These are phyloP conservation scores for Iselma pallidipennis DNA, from an alignment of 2,888 invertebrate genomes.

Conservation along the genomic window DNA sequence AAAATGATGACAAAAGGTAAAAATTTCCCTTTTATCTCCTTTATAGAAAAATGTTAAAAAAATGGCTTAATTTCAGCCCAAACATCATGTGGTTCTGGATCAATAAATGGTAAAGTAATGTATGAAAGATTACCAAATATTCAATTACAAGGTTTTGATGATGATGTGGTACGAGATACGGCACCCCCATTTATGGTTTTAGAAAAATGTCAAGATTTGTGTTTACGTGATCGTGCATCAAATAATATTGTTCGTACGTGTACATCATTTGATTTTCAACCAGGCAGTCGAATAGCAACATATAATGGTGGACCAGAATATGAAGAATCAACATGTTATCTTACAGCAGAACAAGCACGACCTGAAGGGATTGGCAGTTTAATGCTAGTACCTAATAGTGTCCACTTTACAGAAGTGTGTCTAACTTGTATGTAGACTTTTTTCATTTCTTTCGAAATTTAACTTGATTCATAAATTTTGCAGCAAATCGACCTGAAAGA, in stretches of 20 bases:
- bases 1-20: slow-evolving; percentile 81
- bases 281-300: slow-evolving; percentile 82
- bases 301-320: slow-evolving; percentile 81
- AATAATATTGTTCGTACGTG: slow-evolving; percentile 85
- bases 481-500: slow-evolving; percentile 82
- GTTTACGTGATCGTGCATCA: slow-evolving; percentile 76
- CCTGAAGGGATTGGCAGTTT: slow-evolving; percentile 88
- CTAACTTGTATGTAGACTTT: slow-evolving; percentile 73
- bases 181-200: slow-evolving; percentile 85
- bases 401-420: slow-evolving; percentile 89
- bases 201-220: slow-evolving; percentile 82
- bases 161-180: slow-evolving; percentile 84
- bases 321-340: slow-evolving; percentile 85
- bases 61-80: slow-evolving; percentile 65
- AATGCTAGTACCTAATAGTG: slow-evolving; percentile 87
- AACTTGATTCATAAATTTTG: slow-evolving; percentile 8
- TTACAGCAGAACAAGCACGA: slow-evolving; percentile 82
- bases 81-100: slow-evolving; percentile 89
- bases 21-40: not conserved
- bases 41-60: not conserved
- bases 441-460: slow-evolving; percentile 8
- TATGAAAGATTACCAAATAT: slow-evolving; percentile 89
- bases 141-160: slow-evolving; percentile 86
- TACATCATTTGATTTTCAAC: slow-evolving; percentile 89
- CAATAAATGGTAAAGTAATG: slow-evolving; percentile 75